A percentile compares a stretch with the other conserved stretches of the same genome.
These are phyloP conservation scores for Lucilia sericata DNA, from an alignment of 1,140 invertebrate genomes.

Conservation along the genomic window DNA sequence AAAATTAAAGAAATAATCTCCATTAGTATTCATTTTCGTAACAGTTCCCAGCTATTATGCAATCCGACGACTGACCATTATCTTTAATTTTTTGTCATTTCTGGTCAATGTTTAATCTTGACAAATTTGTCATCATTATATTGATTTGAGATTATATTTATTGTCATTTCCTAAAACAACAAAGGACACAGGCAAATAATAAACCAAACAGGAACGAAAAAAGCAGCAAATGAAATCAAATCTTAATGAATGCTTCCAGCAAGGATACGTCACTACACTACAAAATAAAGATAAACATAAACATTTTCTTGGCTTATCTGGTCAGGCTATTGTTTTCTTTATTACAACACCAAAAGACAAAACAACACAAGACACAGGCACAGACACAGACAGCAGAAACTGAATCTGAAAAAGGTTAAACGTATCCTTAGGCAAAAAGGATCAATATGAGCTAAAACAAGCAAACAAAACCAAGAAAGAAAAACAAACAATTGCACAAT, in stretches of 20 bases:
- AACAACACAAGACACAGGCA: not conserved
- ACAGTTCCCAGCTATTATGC: too few relatives aligned
- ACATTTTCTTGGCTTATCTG: conserved; percentile 17
- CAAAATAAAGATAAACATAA: conserved; percentile 26
- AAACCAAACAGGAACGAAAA: not conserved
- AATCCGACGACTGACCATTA: not conserved
- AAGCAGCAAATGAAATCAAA: not conserved
- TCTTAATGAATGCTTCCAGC: conserved; percentile 16
- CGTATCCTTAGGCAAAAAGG: conserved; percentile 32
- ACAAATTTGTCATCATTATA: conserved; percentile 44
- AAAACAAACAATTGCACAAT: conserved; percentile 36
- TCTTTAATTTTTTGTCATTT: conserved; percentile 8
- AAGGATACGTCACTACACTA: not conserved
- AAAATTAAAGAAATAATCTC: too few relatives aligned
- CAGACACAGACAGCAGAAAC: not conserved
- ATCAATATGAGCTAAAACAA: not conserved
- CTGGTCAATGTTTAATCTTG: conserved; percentile 32
- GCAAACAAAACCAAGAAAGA: not conserved
- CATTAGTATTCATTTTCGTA: too few relatives aligned
- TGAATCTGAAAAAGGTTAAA: not conserved
- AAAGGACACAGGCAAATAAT: not conserved
- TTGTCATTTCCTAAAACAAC: conserved; percentile 39
- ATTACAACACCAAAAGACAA: conserved; percentile 24
- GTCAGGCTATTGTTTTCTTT: conserved; percentile 24
- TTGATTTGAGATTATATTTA: conserved; percentile 42